These are phyloP conservation scores for Scaptomyza reducta DNA, from an alignment of 2,888 invertebrate genomes.

Conservation along the genomic window DNA sequence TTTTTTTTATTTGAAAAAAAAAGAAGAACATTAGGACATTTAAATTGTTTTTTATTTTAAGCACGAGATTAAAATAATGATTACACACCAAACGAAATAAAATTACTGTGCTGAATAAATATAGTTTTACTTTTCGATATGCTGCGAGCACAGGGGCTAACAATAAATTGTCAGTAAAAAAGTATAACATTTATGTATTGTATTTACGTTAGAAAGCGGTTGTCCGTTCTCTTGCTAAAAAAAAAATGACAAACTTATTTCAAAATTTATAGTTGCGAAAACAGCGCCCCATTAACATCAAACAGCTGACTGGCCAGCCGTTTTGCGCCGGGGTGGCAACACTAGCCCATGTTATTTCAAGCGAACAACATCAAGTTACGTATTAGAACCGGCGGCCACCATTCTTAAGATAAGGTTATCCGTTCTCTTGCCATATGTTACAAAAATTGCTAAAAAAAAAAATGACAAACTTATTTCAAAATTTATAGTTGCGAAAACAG, in stretches of 20 bases:
- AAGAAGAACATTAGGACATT: conserved; percentile 39
- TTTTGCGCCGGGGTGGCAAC: conserved; percentile 61
- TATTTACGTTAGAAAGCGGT: not conserved
- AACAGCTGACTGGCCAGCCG: conserved; percentile 58
- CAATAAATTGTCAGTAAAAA: conserved; percentile 3
- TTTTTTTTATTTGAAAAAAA: conserved; percentile 47
- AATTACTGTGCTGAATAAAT: not conserved
- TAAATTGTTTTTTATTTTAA: conserved; percentile 62
- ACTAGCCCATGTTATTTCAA: conserved; percentile 59
- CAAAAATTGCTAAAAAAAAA: conserved; percentile 16
- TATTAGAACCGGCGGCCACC: conserved; percentile 55
- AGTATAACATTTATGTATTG: not conserved
- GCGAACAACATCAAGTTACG: conserved; percentile 63
- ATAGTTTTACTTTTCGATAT: not conserved
- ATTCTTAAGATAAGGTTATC: conserved; percentile 27
- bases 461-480: conserved; percentile 38
- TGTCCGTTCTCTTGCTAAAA: not conserved
- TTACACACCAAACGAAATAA: conserved; percentile 19
- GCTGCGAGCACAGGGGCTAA: conserved; percentile 31
- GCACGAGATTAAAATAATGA: conserved; percentile 43
- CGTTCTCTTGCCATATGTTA: not conserved
- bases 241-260: conserved; percentile 35
- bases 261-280: conserved; percentile 42
- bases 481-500: conserved; percentile 36
- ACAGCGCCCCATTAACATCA: conserved; percentile 31